Base-by-base conservation (phyloP, 2,113 vertebrate genomes). In the Cnemophilus loriae region DNA sequence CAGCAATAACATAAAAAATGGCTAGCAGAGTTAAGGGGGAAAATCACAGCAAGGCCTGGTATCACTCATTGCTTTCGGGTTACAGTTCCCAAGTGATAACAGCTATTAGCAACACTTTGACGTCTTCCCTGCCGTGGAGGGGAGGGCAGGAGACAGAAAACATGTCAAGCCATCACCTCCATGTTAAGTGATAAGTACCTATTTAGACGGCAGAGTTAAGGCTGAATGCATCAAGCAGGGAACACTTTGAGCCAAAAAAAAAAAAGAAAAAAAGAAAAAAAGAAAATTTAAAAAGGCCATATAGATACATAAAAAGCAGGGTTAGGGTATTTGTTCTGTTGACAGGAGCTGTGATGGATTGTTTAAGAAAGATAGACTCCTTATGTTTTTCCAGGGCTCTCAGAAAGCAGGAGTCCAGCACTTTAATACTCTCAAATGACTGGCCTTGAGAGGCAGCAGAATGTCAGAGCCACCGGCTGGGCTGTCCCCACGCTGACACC, bases 111-210 rank as follows among this genome's bases (percentile, higher is more conserved):
- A 97, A 97, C 97, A 97, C 95, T 98, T 94, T 95, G 96, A 95
- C 75, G 94, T 96, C 94, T 97, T 97, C 97, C 96, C 97, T 95
- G 93, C 96, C 30, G 49, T 87, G 95, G 95, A 95, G 96, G 96
- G 96, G 96, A 97, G 96, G 97, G 97, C 93, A 92, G 87, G 96
- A 96, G 96, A 97, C 97, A 96, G 97, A 95, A 96, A 96, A 96
- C 95, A 97, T 98, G 97, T 97, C 97, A 98, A 97, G 93, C 94
- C 87, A 94, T 96, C 97, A 97, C 97, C 96, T 97, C 95, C 95
- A 94, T 97, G 97, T 96, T 98, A 97, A 97, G 96, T 97, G 97
- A 98, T 98, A 98, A 98, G 97, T 97, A 97, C 97, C 97, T 97
- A 97, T 98, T 98, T 97, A 97, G 96, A 77, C 6, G 33, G 97